Base-by-base conservation (phyloP, 64 coral and sea anemone genomes). In the Anthopleura sola region DNA sequence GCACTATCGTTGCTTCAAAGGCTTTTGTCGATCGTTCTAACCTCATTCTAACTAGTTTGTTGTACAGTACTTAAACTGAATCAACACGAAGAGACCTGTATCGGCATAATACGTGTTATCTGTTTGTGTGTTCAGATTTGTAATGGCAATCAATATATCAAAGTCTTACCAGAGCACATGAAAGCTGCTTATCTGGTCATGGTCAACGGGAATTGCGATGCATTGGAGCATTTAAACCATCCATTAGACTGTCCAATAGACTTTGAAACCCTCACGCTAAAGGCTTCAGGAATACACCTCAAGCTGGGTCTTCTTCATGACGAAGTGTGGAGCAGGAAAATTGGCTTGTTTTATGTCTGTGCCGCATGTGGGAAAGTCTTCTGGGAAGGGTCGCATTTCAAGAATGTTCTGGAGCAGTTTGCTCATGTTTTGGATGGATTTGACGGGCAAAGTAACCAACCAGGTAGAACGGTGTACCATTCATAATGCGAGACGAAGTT, bases 361-460 rank as follows among this genome's bases (percentile, higher is more conserved):
- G 88, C 76, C 11, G 78, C 23, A 8, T 99, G 97, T 47, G 97
- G 97, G 23, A 99, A 90, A 85, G 82, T 99, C 26, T 99, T 95
- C 69, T 99, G 97, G 97, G 97, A 99, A 87, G 97, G 97, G 0
- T 85, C 84, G 54, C 93, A 99, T 64, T 94, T 95, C 55, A 90
- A 91, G 78, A 91, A 78, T 55, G 90, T 94, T 18, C 53, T 86
- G 44, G 69, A 86, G 79, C 97, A 99, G 77, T 95, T 99, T 76
- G 69, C 91, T 8, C 87, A 97, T 85, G 37, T 97, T 64, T 47
- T 97, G 60, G 86, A 96, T 10, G 28, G 0, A 31, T 28, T 11
- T 31, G 66, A 71, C 24, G 24, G 24, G 2, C 4, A 62, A 3
- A 62, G 58, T 20, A 46, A 60, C 12, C 62, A 68, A 68, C 62